phyloP scores from a whole-genome alignment of 2,888 invertebrate species.

The Lottia scabra region DNA sequence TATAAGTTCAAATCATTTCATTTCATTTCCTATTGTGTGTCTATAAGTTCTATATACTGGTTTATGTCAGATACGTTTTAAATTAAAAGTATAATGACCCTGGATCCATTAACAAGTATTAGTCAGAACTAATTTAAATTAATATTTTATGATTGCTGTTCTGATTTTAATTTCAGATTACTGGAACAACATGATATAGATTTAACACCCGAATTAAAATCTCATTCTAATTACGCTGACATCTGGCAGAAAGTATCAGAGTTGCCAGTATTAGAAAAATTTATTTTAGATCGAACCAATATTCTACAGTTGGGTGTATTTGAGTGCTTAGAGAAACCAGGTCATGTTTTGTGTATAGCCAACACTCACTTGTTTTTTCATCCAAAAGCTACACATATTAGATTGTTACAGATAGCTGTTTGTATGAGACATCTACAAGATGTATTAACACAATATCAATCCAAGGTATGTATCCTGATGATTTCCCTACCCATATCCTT shows the following conservation, averaged over 20 bases:
- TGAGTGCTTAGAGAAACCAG: constrained; percentile 48
- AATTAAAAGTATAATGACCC: too few species aligned
- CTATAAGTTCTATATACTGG: too few species aligned
- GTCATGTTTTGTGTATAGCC: constrained; percentile 71
- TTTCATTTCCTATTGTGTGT: too few species aligned
- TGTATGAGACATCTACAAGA: constrained; percentile 79
- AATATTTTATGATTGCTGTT: too few species aligned
- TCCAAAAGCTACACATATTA: constrained; percentile 89
- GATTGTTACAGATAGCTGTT: constrained; percentile 85
- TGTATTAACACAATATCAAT: constrained; percentile 58
- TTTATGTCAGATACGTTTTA: too few species aligned
- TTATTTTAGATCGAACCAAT: constrained; percentile 52
- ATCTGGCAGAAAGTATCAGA: constrained; percentile 45
- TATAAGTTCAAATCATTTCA: too few species aligned
- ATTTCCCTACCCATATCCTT: too few species aligned
- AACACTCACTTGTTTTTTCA: constrained; percentile 96
- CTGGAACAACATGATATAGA: constrained; percentile 45
- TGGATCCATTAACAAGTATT: too few species aligned
- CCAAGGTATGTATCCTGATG: background rate
- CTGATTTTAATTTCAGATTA: constrained; percentile 32
- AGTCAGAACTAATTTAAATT: too few species aligned
- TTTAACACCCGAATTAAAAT: constrained; percentile 44
- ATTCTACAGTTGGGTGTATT: constrained; percentile 58
- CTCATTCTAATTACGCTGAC: constrained; percentile 39
- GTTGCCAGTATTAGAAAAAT: constrained; percentile 52